Evolutionary conservation across 1,140 invertebrate species (phyloP), one percentile per base, ranked within the genome.

Genomic region (Anastrepha ludens): DNA sequence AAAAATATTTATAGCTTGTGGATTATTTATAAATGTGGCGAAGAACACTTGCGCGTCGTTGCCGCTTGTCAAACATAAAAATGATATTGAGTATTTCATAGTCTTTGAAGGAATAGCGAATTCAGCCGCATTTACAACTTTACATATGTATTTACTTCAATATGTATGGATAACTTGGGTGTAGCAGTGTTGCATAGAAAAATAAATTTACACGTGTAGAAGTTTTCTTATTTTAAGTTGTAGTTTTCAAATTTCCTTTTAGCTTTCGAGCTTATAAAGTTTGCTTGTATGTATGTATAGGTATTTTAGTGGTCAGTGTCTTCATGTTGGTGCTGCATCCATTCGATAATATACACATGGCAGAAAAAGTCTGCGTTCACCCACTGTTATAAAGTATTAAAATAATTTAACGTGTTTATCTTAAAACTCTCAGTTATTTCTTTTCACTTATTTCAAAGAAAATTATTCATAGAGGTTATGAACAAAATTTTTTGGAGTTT

Each of bases 11-110:
- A 13, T 20, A 20, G 8, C 7, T 8, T 41, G 17, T 81, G 47
- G 20, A 8, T 81, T 55, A 81, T 81, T 55, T 29, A 50, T 47
- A 41, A 74, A 74, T 74, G n/a, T 4, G 41, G 67, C 15, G 50
- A 55, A 55, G 1, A 2, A 62, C 4, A 13, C 15, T 5, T 62
- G 15, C 60, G 15, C 17, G 47, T 7, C 70, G 39, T 74, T 47
- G 17, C 15, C 44, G 29, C 3, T 13, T 74, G 44, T 9, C n/a
- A 50, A 74, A 74, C 15, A 7, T 74, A 47, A 29, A 74, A 81
- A 55, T 81, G 41, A 55, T 29, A 20, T 55, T 81, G 74, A 81
- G 74, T 81, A 81, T 81, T 81, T 81, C 20, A n/a, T 9, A 50
- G 47, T 50, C 13, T 67, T 67, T 67, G 17, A 67, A 81, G 13